phyloP scores from a whole-genome alignment of 2,113 vertebrate genomes.

The Eretmodus cyanostictus region DNA sequence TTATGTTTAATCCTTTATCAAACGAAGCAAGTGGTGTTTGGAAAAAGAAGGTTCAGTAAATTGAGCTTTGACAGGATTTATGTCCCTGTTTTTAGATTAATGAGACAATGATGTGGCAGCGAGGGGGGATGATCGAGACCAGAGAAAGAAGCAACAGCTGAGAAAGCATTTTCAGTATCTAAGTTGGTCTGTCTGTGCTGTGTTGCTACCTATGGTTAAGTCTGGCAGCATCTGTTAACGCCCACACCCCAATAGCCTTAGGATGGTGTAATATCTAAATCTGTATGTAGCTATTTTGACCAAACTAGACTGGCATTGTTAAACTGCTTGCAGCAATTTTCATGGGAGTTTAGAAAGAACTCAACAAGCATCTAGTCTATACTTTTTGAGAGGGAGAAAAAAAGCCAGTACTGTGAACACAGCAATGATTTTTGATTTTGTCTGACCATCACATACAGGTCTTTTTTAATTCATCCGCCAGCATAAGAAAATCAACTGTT shows the following conservation, averaged over 20 bases:
- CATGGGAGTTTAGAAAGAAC: background rate
- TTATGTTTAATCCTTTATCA: background rate
- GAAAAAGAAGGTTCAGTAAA: background rate
- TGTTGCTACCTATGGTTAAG: slow-evolving; percentile 19
- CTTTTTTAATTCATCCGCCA: background rate
- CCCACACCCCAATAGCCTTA: slow-evolving; percentile 11
- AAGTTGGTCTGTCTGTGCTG: slow-evolving; percentile 15
- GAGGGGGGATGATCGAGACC: background rate
- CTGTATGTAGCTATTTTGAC: slow-evolving; percentile 7
- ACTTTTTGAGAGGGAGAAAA: background rate
- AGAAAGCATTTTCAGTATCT: slow-evolving; percentile 50
- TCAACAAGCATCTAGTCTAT: background rate
- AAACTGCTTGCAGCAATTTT: background rate
- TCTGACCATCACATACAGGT: background rate
- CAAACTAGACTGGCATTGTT: background rate
- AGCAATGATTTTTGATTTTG: background rate
- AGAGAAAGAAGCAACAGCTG: slow-evolving; percentile 51
- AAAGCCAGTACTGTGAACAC: background rate
- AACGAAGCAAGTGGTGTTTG: background rate
- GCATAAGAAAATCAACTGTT: background rate
- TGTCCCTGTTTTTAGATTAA: slow-evolving; percentile 7
- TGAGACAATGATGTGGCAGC: slow-evolving; percentile 12
- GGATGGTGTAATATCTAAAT: slow-evolving; percentile 23
- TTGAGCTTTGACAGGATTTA: background rate
- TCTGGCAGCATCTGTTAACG: slow-evolving; percentile 42